These are phyloP conservation scores for Puffinus mauretanicus DNA, from an alignment of 2,113 vertebrate species.

Conservation along the genomic window DNA sequence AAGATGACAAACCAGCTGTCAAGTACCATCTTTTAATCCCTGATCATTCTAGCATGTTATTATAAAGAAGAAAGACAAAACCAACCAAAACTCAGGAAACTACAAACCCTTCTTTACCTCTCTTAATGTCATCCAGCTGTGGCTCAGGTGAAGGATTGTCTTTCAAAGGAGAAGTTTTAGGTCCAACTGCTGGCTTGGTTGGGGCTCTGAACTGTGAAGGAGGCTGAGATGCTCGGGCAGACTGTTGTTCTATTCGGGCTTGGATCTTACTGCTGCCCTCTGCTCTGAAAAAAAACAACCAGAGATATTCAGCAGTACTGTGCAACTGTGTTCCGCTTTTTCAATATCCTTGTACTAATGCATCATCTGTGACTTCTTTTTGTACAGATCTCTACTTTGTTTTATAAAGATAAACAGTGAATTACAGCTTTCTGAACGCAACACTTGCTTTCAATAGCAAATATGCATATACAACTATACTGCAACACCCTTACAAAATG, in stretches of 20 bases:
- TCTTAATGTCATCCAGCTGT: conserved; percentile 97
- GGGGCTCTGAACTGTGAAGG: conserved; percentile 89
- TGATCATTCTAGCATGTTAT: background rate
- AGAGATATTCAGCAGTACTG: background rate
- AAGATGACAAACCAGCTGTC: background rate
- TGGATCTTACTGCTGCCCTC: conserved; percentile 99
- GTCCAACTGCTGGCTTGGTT: conserved; percentile 85
- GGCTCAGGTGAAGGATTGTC: conserved; percentile 97
- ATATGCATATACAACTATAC: background rate
- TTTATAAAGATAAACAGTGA: background rate
- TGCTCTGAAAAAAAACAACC: conserved; percentile 78
- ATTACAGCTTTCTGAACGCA: background rate
- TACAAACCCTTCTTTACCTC: conserved; percentile 78
- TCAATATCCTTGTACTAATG: background rate
- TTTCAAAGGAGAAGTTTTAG: conserved; percentile 91
- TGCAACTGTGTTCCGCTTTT: background rate
- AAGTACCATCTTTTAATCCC: background rate
- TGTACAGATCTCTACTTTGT: background rate
- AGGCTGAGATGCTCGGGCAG: conserved; percentile 83
- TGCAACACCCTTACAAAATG: background rate
- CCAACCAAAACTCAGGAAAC: background rate
- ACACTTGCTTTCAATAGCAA: background rate
- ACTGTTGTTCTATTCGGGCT: conserved; percentile 93
- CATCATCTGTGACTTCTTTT: background rate
- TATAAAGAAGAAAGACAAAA: background rate